Percentiles rank a stretch among this genome's conserved stretches.
Conservation (phyloP, 2,797 vertebrate species). For the Channa striata region DNA sequence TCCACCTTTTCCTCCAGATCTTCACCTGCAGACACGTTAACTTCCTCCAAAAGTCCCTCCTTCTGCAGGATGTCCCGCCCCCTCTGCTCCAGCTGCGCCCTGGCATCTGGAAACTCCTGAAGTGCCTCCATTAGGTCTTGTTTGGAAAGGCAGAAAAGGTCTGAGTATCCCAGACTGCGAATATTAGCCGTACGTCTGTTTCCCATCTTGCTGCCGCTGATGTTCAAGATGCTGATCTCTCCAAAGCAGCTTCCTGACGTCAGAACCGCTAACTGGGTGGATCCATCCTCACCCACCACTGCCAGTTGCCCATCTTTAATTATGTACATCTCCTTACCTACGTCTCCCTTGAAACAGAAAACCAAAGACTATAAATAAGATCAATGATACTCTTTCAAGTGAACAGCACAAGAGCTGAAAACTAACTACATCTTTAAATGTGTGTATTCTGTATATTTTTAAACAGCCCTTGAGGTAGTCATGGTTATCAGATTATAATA, state of each 20-base stretch:
- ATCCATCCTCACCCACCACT: slow-evolving; percentile 92
- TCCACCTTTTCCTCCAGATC: slow-evolving; percentile 89
- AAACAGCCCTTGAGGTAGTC: too few relatives aligned
- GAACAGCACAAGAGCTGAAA: background rate
- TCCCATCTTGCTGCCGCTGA: slow-evolving; percentile 96
- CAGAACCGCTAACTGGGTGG: slow-evolving; percentile 91
- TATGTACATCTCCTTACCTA: slow-evolving; percentile 99
- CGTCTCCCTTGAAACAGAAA: slow-evolving; percentile 83
- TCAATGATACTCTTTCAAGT: background rate
- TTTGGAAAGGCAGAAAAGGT: slow-evolving; percentile 97
- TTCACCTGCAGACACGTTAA: slow-evolving; percentile 80
- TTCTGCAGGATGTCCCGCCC: slow-evolving; percentile 93
- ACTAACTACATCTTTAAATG: too few relatives aligned
- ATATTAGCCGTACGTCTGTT: slow-evolving; percentile 96
- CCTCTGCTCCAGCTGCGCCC: slow-evolving; percentile 92
- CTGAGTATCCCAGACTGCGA: slow-evolving; percentile 94
- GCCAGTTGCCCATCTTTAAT: slow-evolving; percentile 95
- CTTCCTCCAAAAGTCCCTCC: slow-evolving; percentile 93
- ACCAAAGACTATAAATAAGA: background rate
- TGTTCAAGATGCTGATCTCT: slow-evolving; percentile 97
- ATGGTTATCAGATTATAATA: too few relatives aligned
- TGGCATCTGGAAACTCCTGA: slow-evolving; percentile 93
- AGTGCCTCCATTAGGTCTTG: slow-evolving; percentile 96
- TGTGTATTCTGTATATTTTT: too few relatives aligned
- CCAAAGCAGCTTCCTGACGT: slow-evolving; percentile 94